Evolutionary conservation across 92 coral and sea anemone genomes (phyloP).

Genomic region (Epizoanthus rinbou): DNA sequence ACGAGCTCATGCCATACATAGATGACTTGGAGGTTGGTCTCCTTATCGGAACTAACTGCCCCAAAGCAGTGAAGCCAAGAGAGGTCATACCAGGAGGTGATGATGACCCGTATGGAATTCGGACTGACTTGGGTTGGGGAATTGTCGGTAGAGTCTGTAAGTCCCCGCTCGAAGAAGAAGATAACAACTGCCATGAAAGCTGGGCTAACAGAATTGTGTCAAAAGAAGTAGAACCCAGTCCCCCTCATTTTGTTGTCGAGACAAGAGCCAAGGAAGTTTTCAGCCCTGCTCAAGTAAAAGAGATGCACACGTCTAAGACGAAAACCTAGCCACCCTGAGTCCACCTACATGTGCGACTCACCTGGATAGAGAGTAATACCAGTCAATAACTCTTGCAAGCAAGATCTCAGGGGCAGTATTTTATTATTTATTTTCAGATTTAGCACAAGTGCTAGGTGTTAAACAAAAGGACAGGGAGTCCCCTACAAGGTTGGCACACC

Average conservation of each 20-base stretch:
- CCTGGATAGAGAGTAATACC: too few species aligned
- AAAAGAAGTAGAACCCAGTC: background rate
- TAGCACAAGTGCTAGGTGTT: too few species aligned
- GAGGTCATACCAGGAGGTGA: conserved; percentile 57
- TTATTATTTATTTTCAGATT: too few species aligned
- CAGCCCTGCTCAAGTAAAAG: conserved; percentile 48
- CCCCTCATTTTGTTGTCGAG: conserved; percentile 30
- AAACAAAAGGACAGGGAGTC: too few species aligned
- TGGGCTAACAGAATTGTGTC: conserved; percentile 38
- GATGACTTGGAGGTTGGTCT: conserved; percentile 54
- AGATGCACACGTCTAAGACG: too few species aligned
- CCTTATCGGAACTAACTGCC: conserved; percentile 59
- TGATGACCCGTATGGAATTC: conserved; percentile 54
- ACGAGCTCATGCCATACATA: conserved; percentile 52
- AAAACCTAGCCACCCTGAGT: too few species aligned
- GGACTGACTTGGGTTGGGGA: conserved; percentile 68
- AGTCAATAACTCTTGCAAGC: too few species aligned
- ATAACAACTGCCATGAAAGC: background rate
- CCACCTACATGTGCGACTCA: too few species aligned
- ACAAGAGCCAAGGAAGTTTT: conserved; percentile 55
- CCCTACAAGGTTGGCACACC: too few species aligned
- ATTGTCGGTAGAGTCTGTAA: conserved; percentile 57
- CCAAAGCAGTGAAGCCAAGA: conserved; percentile 62
- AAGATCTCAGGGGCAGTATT: too few species aligned
- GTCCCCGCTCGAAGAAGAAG: conserved; percentile 7